Percentiles rank a stretch among this genome's conserved stretches.
phyloP scores from a whole-genome alignment of 2,113 vertebrate species.

The Tringa solitaria region DNA sequence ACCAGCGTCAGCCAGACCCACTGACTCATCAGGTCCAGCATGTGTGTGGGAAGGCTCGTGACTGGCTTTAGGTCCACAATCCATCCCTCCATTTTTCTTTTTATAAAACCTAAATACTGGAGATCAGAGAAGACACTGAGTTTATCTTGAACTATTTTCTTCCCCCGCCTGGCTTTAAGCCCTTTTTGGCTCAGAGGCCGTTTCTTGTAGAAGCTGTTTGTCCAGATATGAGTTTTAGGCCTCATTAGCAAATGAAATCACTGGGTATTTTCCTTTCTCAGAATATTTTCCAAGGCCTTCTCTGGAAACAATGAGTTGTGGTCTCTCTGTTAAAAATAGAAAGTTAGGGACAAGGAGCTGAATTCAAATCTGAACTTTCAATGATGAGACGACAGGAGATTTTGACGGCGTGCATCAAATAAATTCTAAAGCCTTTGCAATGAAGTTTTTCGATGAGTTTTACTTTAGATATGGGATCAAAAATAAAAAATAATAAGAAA shows the following conservation, averaged over 20 bases:
- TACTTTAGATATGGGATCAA: neutral
- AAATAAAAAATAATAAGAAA: neutral
- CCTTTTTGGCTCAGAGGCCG: neutral
- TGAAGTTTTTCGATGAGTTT: neutral
- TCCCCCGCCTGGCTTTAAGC: neutral
- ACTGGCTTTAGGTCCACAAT: neutral
- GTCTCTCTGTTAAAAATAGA: constrained; percentile 5
- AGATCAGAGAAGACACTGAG: neutral
- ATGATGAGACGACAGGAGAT: rapidly evolving
- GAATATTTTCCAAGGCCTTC: constrained; percentile 23
- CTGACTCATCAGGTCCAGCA: neutral
- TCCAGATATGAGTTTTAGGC: constrained; percentile 32
- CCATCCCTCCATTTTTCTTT: neutral
- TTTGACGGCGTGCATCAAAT: neutral
- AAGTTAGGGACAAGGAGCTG: neutral
- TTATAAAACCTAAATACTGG: neutral
- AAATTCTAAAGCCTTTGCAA: neutral
- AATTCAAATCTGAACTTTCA: neutral
- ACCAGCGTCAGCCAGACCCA: neutral
- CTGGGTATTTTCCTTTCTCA: neutral
- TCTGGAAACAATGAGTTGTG: constrained; percentile 21
- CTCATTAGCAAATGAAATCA: constrained; percentile 25
- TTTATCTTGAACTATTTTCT: neutral
- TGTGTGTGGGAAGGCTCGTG: neutral
- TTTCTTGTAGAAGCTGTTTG: neutral